Conservation (phyloP, 2,888 invertebrate genomes). For the Drosophila stalkeri region DNA sequence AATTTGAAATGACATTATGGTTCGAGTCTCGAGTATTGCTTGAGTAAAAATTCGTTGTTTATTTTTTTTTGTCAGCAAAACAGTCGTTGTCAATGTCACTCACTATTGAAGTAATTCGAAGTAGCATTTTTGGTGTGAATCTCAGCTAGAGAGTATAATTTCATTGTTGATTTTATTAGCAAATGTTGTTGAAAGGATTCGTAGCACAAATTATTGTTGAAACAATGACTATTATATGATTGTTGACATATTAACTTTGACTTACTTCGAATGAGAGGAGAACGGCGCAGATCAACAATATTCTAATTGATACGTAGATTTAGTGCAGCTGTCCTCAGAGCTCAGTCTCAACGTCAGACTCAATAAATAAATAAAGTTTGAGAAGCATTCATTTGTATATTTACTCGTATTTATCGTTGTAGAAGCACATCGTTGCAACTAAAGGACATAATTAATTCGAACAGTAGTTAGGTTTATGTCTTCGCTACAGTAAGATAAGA, state of each 20-base stretch:
- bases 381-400: no score
- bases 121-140: neutral
- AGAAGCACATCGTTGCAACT: no score
- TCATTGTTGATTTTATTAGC: neutral
- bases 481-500: no score
- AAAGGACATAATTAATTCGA: neutral
- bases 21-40: neutral
- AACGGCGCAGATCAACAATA: no score
- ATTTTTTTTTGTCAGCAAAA: neutral
- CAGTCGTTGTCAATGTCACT: neutral
- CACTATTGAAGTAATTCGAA: neutral
- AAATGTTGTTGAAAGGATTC: neutral
- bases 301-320: no score
- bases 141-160: neutral
- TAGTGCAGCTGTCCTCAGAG: no score
- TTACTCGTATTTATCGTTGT: no score
- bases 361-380: no score
- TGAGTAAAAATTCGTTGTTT: neutral
- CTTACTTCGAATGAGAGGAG: no score
- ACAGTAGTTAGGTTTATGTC: neutral
- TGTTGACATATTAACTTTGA: no score
- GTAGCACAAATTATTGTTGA: neutral
- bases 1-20: neutral
- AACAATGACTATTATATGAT: neutral
- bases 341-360: no score